A percentile compares a stretch with the other conserved stretches of the same genome.
Conservation (phyloP, 1,140 invertebrate species). For the Phymastichus coffea region DNA sequence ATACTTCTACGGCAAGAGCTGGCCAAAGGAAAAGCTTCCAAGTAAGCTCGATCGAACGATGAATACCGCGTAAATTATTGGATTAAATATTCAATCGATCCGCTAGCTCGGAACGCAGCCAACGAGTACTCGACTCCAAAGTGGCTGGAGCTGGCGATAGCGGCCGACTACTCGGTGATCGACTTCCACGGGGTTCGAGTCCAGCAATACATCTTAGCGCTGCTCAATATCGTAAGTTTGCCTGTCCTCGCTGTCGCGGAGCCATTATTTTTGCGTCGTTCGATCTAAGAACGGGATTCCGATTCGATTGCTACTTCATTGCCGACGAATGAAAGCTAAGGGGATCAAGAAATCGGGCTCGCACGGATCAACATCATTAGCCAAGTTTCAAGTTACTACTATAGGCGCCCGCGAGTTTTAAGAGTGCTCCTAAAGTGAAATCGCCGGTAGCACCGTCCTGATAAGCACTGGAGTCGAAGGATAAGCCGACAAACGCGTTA, state of each 20-base stretch:
- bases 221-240: constrained; percentile 74
- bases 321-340: background rate
- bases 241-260: too few species aligned
- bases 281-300: background rate
- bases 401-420: background rate
- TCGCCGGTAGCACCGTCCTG: background rate
- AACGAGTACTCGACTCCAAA: constrained; percentile 44
- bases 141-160: constrained; percentile 71
- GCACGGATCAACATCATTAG: constrained; percentile 13
- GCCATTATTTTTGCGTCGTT: too few species aligned
- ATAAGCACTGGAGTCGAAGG: background rate
- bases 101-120: too few species aligned
- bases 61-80: background rate
- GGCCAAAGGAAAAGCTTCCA: constrained; percentile 45
- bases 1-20: constrained; percentile 54
- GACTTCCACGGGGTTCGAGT: constrained; percentile 69
- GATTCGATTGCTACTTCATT: background rate
- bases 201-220: constrained; percentile 70
- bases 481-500: background rate
- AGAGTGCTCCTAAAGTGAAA: background rate
- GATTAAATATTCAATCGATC: background rate
- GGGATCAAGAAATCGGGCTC: background rate
- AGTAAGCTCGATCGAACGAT: constrained; percentile 35
- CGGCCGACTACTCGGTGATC: constrained; percentile 69
- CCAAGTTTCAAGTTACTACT: too few species aligned